Conservation (phyloP, 2,888 invertebrate genomes). For the Nudaria mundana region DNA sequence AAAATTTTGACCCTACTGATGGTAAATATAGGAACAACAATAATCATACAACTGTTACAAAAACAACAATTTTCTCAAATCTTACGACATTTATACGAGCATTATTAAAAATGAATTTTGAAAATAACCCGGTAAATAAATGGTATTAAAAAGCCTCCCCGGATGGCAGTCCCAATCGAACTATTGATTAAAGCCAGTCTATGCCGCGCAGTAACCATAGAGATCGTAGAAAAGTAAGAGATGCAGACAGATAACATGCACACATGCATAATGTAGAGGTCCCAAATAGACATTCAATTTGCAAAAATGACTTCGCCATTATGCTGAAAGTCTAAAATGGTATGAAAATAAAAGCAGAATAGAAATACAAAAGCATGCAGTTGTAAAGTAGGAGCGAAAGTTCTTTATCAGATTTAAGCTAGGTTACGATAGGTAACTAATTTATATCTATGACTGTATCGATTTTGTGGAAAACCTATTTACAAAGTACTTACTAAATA, state of each 20-base stretch:
- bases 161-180: slow-evolving; percentile 65
- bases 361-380: slow-evolving; percentile 66
- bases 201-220: slow-evolving; percentile 82
- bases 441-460: slow-evolving; percentile 28
- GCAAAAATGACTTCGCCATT: slow-evolving; percentile 24
- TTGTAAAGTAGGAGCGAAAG: slow-evolving; percentile 77
- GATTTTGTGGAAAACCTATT: slow-evolving; percentile 25
- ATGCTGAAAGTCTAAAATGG: slow-evolving; percentile 55
- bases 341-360: slow-evolving; percentile 54
- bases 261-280: slow-evolving; percentile 57
- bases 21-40: slow-evolving; percentile 55
- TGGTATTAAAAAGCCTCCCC: slow-evolving; percentile 61
- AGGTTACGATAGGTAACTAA: slow-evolving; percentile 33
- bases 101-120: slow-evolving; percentile 43
- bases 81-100: slow-evolving; percentile 70
- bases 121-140: slow-evolving; percentile 45
- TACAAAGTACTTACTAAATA: slow-evolving; percentile 27
- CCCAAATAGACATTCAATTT: slow-evolving; percentile 53
- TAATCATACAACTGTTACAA: slow-evolving; percentile 55
- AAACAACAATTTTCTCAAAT: slow-evolving; percentile 67
- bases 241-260: slow-evolving; percentile 76
- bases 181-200: slow-evolving; percentile 75
- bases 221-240: slow-evolving; percentile 77
- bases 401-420: slow-evolving; percentile 31
- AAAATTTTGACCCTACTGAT: slow-evolving; percentile 54